Percentiles rank a stretch among this genome's conserved stretches.
phyloP scores from a whole-genome alignment of 53 echinoderm and acorn worm genomes.

The Luidia sarsii region DNA sequence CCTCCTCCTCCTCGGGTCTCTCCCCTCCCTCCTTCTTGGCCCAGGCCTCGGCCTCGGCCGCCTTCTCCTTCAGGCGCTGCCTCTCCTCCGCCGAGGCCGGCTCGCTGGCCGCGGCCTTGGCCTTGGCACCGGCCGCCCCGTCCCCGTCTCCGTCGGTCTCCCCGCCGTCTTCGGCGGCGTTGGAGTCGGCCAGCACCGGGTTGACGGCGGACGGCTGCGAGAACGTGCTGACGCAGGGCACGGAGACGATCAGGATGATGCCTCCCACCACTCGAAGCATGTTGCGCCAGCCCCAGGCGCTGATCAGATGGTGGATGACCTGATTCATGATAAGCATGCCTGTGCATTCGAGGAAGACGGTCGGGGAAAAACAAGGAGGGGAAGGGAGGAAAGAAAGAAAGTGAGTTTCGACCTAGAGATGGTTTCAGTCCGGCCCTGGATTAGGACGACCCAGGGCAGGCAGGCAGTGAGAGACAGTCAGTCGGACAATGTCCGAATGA shows the following conservation, averaged over 20 bases:
- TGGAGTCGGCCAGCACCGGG: constrained; percentile 33
- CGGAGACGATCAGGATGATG: constrained; percentile 69
- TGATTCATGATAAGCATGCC: constrained; percentile 85
- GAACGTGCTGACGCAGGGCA: constrained; percentile 72
- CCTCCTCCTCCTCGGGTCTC: neutral
- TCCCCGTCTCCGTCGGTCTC: constrained; percentile 24
- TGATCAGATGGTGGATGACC: constrained; percentile 72
- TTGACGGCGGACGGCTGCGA: constrained; percentile 67
- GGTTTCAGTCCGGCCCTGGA: too few species aligned
- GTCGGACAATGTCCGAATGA: too few species aligned
- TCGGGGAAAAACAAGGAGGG: neutral
- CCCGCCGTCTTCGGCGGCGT: constrained; percentile 22
- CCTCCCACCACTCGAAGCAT: constrained; percentile 81
- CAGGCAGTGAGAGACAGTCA: too few species aligned
- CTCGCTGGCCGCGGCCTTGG: constrained; percentile 3
- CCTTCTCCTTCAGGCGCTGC: constrained; percentile 37
- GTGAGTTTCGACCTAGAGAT: too few species aligned
- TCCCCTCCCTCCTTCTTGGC: neutral
- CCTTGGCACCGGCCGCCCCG: neutral
- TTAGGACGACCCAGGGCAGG: too few species aligned
- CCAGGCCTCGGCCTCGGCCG: constrained; percentile 8
- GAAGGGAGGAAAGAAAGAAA: too few species aligned
- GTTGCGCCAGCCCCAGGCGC: constrained; percentile 75
- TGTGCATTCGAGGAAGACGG: too few species aligned
- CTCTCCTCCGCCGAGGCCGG: constrained; percentile 41